Evolutionary conservation across 2,113 vertebrate genomes (phyloP).

Genomic region (Ursus arctos): DNA sequence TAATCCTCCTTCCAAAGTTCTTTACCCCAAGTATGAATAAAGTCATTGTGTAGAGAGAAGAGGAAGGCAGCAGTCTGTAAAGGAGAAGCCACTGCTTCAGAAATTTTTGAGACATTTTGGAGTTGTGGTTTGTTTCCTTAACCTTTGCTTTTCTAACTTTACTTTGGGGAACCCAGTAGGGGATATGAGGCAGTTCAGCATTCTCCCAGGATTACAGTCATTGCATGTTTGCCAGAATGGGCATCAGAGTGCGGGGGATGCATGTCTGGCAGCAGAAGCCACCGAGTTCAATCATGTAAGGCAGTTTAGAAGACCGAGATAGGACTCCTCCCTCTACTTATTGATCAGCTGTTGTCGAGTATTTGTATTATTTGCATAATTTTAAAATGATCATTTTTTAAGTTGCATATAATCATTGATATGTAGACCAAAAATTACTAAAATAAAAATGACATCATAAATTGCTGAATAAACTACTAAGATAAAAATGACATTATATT

Average conservation of each 20-base stretch:
- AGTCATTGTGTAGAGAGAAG: constrained; percentile 13
- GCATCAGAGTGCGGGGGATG: neutral
- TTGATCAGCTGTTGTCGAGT: neutral
- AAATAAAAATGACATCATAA: neutral
- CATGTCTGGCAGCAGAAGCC: neutral
- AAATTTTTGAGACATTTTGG: constrained; percentile 21
- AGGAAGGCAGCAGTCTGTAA: neutral
- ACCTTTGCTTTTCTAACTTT: constrained; percentile 20
- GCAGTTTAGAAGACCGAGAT: neutral
- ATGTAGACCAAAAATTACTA: neutral
- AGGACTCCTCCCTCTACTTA: neutral
- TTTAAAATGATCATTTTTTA: neutral
- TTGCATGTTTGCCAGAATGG: neutral
- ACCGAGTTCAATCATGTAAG: neutral
- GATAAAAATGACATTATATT: neutral
- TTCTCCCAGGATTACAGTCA: neutral
- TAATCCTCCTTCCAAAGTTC: neutral
- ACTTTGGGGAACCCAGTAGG: neutral
- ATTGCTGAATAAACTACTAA: neutral
- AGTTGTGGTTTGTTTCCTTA: constrained; percentile 44
- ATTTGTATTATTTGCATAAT: neutral
- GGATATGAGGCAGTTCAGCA: neutral
- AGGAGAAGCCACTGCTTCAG: neutral
- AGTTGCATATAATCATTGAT: neutral
- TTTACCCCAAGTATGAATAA: constrained; percentile 50